Evolutionary conservation across 2,888 invertebrate species (phyloP).

Genomic region (Choreutis nemorana): DNA sequence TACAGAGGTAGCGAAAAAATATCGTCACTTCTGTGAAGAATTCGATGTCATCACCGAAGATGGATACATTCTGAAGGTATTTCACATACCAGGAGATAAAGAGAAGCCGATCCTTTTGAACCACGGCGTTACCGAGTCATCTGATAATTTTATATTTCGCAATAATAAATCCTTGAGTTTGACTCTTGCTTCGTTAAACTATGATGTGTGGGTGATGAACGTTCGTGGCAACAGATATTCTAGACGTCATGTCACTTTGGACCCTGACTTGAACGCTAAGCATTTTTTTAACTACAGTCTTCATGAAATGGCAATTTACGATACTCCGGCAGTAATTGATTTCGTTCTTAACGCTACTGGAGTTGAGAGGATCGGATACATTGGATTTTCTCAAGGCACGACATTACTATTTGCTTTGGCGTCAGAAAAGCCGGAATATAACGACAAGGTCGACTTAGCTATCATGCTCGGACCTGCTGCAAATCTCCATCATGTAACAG

Average conservation of each 20-base stretch:
- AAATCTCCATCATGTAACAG: conserved; percentile 40
- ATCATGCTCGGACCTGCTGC: conserved; percentile 65
- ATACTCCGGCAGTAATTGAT: conserved; percentile 71
- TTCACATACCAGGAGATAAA: conserved; percentile 17
- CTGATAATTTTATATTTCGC: conserved; percentile 35
- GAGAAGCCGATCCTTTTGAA: conserved; percentile 29
- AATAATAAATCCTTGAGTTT: conserved; percentile 30
- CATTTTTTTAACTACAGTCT: conserved; percentile 67
- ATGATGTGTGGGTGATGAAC: conserved; percentile 52
- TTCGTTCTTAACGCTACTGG: conserved; percentile 44
- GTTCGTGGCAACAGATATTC: conserved; percentile 71
- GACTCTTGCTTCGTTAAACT: conserved; percentile 56
- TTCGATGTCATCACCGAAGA: conserved; percentile 23
- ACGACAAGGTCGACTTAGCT: conserved; percentile 60
- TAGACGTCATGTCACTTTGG: conserved; percentile 52
- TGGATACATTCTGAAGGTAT: conserved; percentile 21
- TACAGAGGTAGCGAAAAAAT: conserved; percentile 18
- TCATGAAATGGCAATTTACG: conserved; percentile 75
- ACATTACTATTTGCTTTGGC: conserved; percentile 65
- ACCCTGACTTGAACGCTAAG: conserved; percentile 36
- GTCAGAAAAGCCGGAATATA: conserved; percentile 63
- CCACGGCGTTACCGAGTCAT: conserved; percentile 34
- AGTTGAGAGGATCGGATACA: conserved; percentile 63
- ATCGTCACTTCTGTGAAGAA: conserved; percentile 15
- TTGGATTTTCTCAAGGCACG: conserved; percentile 77